Conservation (phyloP, 1,140 invertebrate species). For the Geopemphigus sp. region DNA sequence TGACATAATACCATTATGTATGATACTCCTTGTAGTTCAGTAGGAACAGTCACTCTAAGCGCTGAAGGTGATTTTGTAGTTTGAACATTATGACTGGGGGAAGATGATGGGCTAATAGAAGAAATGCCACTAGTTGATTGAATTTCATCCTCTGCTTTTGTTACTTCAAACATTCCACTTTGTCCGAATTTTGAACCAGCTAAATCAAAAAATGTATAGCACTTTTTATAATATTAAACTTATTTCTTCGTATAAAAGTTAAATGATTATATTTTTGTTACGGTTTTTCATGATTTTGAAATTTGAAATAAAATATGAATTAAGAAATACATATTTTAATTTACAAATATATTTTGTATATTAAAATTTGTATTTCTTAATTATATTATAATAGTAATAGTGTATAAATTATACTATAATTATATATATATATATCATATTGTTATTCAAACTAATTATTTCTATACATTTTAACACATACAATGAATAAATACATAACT, state of each 20-base stretch:
- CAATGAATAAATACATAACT: no score
- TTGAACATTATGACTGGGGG: constrained; percentile 56
- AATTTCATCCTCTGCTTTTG: constrained; percentile 83
- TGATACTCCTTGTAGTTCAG: constrained; percentile 90
- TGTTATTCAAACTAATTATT: not conserved
- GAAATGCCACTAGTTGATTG: constrained; percentile 56
- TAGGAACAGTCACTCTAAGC: constrained; percentile 84
- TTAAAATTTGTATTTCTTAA: no score
- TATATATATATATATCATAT: no score
- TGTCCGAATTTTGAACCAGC: constrained; percentile 90
- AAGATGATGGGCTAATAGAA: constrained; percentile 59
- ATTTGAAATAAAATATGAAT: not conserved
- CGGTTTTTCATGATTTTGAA: not conserved
- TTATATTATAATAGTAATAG: no score
- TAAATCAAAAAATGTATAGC: constrained; percentile 41
- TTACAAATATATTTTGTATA: not conserved
- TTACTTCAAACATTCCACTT: constrained; percentile 93
- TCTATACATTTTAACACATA: no score
- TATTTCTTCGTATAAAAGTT: not conserved
- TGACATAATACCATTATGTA: constrained; percentile 94
- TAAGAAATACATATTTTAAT: not conserved
- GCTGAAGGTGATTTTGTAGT: constrained; percentile 69
- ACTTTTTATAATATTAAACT: no score
- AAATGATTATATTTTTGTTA: no score
- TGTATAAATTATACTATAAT: no score